These are phyloP conservation scores for Leptinotarsa rubiginosa DNA, from an alignment of 2,888 invertebrate species.

Conservation along the genomic window DNA sequence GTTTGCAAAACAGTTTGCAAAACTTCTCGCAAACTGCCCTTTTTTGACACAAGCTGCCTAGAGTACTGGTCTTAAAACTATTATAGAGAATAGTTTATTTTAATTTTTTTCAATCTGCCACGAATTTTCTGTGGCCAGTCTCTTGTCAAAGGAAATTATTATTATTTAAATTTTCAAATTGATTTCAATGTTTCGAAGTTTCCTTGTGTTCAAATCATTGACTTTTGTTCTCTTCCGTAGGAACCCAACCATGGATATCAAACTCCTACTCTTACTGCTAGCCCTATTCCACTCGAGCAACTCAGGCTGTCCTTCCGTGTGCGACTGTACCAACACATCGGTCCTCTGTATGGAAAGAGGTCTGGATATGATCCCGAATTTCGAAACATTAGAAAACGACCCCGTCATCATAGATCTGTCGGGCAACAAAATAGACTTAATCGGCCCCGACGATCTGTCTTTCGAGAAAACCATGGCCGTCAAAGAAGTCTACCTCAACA, in stretches of 20 bases:
- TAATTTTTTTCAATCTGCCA: too few relatives aligned
- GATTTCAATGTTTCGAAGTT: too few relatives aligned
- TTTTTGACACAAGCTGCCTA: too few relatives aligned
- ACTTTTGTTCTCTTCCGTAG: too few relatives aligned
- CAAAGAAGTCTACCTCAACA: conserved; percentile 59
- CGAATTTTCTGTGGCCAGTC: too few relatives aligned
- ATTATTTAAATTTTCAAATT: too few relatives aligned
- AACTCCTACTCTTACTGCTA: conserved; percentile 5
- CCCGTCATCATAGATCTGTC: conserved; percentile 60
- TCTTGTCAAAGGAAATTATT: too few relatives aligned
- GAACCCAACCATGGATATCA: neutral
- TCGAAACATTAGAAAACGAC: conserved; percentile 52
- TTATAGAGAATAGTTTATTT: too few relatives aligned
- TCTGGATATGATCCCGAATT: conserved; percentile 57
- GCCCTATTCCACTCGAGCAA: conserved; percentile 19
- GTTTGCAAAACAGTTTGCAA: too few relatives aligned
- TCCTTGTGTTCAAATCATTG: too few relatives aligned
- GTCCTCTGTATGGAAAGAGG: conserved; percentile 56
- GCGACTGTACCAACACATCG: conserved; percentile 56
- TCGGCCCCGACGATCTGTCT: conserved; percentile 55
- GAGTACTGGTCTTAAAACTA: too few relatives aligned
- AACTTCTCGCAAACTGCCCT: too few relatives aligned
- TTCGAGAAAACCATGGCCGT: conserved; percentile 56
- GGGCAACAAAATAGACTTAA: conserved; percentile 58
- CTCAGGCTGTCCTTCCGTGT: conserved; percentile 53